phyloP scores from a whole-genome alignment of 2,113 vertebrate genomes.

The Centrocercus urophasianus region DNA sequence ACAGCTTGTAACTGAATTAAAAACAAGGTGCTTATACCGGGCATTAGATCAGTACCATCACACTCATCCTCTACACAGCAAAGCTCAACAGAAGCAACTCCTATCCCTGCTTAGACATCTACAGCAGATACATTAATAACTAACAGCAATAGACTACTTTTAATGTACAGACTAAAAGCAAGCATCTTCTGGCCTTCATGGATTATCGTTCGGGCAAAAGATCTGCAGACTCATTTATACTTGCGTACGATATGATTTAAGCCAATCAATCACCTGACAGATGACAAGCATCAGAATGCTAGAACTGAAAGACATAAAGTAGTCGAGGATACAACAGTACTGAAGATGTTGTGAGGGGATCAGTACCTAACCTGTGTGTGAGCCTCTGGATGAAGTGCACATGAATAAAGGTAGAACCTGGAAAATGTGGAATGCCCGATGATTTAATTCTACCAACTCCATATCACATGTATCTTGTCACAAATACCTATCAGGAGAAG shows the following conservation, averaged over 20 bases:
- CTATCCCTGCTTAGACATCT: background rate
- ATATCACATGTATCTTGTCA: background rate
- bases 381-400: background rate
- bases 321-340: background rate
- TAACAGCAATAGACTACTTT: rapidly evolving
- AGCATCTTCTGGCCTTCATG: too few relatives aligned
- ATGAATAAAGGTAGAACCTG: background rate
- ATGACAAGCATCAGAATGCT: background rate
- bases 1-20: background rate
- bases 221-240: background rate
- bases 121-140: rapidly evolving
- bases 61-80: background rate
- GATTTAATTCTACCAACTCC: background rate
- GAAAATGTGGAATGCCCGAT: background rate
- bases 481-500: background rate
- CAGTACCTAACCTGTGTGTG: background rate
- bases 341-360: background rate
- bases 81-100: background rate
- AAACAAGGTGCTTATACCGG: background rate
- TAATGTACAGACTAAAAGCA: background rate
- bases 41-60: background rate
- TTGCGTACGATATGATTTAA: background rate
- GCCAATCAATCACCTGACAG: background rate
- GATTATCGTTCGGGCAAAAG: background rate
- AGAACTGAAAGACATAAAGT: background rate